These are phyloP conservation scores for Empis stercorea DNA, from an alignment of 2,888 invertebrate species.

Conservation along the genomic window DNA sequence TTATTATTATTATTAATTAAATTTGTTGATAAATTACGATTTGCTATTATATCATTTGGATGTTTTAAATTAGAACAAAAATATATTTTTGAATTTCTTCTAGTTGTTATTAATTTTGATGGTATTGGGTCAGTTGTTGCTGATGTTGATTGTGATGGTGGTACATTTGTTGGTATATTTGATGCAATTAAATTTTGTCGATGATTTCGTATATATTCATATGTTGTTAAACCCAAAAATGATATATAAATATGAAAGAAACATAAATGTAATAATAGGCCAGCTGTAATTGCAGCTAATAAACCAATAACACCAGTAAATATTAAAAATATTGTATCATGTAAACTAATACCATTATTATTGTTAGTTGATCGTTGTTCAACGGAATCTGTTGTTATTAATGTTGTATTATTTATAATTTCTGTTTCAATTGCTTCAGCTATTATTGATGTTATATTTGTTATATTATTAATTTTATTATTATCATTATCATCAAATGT, in stretches of 20 bases:
- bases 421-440: conserved; percentile 18
- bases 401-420: conserved; percentile 5
- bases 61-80: conserved; percentile 35
- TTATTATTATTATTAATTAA: too few relatives aligned
- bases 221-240: conserved; percentile 72
- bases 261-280: conserved; percentile 67
- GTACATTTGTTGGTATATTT: conserved; percentile 18
- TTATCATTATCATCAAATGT: not conserved
- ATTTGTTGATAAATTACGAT: conserved; percentile 7
- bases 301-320: conserved; percentile 50
- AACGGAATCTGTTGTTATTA: not conserved
- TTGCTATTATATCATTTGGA: conserved; percentile 24
- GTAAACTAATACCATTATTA: conserved; percentile 30
- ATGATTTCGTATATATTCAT: conserved; percentile 62
- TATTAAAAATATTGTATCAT: conserved; percentile 46
- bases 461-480: conserved; percentile 1
- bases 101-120: conserved; percentile 15
- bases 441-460: conserved; percentile 19
- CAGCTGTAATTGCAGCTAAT: conserved; percentile 61
- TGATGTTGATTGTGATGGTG: conserved; percentile 6
- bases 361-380: not conserved
- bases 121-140: conserved; percentile 24
- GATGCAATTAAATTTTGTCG: conserved; percentile 28
- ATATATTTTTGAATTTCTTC: conserved; percentile 24
- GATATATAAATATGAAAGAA: conserved; percentile 83